Base-by-base conservation (phyloP, 2,888 invertebrate species). In the Lepidocyrtinus sp. region DNA sequence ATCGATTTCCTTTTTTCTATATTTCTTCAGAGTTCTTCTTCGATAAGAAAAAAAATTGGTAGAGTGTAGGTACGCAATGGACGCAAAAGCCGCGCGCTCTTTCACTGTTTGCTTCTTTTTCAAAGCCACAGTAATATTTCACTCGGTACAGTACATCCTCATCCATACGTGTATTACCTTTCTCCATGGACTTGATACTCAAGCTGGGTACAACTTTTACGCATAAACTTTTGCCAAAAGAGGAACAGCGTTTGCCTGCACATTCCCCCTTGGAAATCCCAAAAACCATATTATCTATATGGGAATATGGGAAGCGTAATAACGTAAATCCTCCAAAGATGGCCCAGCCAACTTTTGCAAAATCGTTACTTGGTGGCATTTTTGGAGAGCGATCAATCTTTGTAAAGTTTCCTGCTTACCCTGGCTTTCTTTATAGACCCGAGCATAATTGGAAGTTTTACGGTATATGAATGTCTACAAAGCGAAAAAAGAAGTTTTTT, bases 1-100 rank as follows among this genome's bases (percentile, higher is more conserved):
- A 78, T 78, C 78, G 78, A 78, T 78, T 78, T 72, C 72, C 59
- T 26, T 75, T 68, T 46, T 73, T 73, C 36, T 36, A 36, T 36
- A n/a, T 7, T 50, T 50, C n/a, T n/a, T n/a, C n/a, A n/a, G n/a
- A n/a, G n/a, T n/a, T n/a, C n/a, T 50, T 50, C 2, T 50, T 50
- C 50, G n/a, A 50, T 50, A 12, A 17, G 50, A 50, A 50, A 50
- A n/a, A 36, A 36, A 36, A 36, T 36, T 36, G 12, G 12, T 17
- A n/a, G 50, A n/a, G 50, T 15, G 15, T 50, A 50, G 50, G 15
- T 50, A 50, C 2, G 15, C 50, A 36, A 12, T 50, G 17, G 12
- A 12, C 1, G 17, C 5, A n/a, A 50, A 36, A 7, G 50, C 17
- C 50, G 50, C 15, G 12, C 2, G 12, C 5, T 12, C 36, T 36